Conservation (phyloP, 2,888 invertebrate species). For the Sepiola atlantica region DNA sequence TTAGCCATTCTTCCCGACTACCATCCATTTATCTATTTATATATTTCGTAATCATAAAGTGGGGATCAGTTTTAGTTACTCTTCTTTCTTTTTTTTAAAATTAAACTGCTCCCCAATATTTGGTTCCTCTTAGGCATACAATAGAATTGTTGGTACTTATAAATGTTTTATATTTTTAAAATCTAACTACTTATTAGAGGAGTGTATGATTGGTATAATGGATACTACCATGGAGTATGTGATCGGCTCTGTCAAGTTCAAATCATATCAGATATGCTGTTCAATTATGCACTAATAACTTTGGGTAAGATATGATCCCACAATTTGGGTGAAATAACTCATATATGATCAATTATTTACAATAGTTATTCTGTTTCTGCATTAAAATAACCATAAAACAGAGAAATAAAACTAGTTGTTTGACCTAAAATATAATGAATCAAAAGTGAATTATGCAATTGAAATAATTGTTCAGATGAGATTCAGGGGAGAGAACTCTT, state of each 20-base stretch:
- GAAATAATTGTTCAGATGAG: neutral
- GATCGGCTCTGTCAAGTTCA: neutral
- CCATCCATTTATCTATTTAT: neutral
- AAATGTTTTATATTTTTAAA: neutral
- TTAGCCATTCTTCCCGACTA: neutral
- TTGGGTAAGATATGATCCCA: too few relatives aligned
- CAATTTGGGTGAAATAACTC: too few relatives aligned
- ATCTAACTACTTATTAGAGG: neutral
- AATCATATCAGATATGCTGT: too few relatives aligned
- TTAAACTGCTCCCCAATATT: neutral
- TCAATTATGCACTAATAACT: too few relatives aligned
- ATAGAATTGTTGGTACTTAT: neutral
- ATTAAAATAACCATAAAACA: too few relatives aligned
- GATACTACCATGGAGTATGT: too few relatives aligned
- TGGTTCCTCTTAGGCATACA: neutral
- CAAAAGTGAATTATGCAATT: too few relatives aligned
- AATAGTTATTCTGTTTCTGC: too few relatives aligned
- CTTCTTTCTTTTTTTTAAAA: neutral
- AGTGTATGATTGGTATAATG: neutral
- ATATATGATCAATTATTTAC: too few relatives aligned
- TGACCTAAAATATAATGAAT: too few relatives aligned
- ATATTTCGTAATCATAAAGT: neutral
- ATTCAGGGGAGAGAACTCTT: neutral
- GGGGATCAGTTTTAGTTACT: neutral
- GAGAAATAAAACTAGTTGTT: too few relatives aligned